Percentiles rank a stretch among this genome's conserved stretches.
These are phyloP conservation scores for Seira sanloemensis DNA, from an alignment of 2,888 invertebrate species.

Conservation along the genomic window DNA sequence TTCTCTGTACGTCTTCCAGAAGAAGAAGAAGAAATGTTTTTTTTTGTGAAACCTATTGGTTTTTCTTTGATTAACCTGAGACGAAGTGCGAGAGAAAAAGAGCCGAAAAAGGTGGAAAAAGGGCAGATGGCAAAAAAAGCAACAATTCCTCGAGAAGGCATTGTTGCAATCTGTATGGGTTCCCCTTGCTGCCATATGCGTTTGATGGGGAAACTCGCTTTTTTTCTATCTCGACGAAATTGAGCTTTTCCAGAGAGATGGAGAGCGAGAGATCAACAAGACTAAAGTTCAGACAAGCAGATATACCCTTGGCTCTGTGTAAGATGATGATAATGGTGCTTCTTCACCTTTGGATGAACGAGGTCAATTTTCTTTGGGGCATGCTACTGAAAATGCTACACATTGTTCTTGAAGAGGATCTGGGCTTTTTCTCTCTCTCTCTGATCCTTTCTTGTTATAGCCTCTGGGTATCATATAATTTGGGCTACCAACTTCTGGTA, in stretches of 20 bases:
- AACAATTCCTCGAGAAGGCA: background rate
- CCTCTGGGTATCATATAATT: background rate
- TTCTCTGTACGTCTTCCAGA: background rate
- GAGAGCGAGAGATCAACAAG: too few species aligned
- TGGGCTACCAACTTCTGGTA: background rate
- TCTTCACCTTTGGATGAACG: too few species aligned
- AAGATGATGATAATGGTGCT: too few species aligned
- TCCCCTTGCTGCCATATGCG: background rate
- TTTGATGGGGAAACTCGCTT: background rate
- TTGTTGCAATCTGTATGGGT: constrained; percentile 49
- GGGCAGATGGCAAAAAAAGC: constrained; percentile 57
- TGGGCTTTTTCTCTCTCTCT: background rate
- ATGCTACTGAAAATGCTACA: background rate
- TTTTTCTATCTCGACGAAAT: background rate
- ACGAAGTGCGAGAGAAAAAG: background rate
- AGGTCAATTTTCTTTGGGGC: background rate
- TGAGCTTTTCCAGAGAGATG: background rate
- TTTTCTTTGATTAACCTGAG: background rate
- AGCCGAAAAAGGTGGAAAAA: background rate
- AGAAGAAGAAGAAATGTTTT: background rate
- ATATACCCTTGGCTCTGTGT: too few species aligned
- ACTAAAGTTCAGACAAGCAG: too few species aligned
- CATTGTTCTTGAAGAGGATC: background rate
- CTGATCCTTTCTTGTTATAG: too few species aligned
- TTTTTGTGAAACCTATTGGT: constrained; percentile 39